Evolutionary conservation across 2,797 vertebrate genomes (phyloP).

Genomic region (Kryptolebias ocellatus): DNA sequence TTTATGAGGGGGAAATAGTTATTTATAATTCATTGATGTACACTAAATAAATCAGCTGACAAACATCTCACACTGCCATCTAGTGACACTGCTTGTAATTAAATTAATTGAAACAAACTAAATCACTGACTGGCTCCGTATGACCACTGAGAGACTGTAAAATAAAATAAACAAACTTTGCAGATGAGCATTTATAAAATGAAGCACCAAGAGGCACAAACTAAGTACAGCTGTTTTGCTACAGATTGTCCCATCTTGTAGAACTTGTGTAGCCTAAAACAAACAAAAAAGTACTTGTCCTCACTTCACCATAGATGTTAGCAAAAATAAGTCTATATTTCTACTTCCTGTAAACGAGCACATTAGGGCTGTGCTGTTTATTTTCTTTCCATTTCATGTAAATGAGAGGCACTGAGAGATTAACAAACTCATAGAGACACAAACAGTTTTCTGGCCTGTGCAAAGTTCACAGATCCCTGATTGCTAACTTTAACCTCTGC

Average conservation of each 20-base stretch:
- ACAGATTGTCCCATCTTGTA: too few species aligned
- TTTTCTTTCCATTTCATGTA: conserved; percentile 84
- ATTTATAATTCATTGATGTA: too few species aligned
- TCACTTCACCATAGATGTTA: conserved; percentile 1
- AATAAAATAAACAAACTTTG: background rate
- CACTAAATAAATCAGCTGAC: background rate
- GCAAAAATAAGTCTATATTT: conserved; percentile 58
- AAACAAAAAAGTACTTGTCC: background rate
- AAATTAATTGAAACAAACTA: conserved; percentile 7
- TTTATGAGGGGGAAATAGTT: too few species aligned
- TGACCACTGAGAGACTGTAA: background rate
- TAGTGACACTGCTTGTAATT: conserved; percentile 43
- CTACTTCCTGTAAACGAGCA: conserved; percentile 77
- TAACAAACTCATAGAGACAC: conserved; percentile 79
- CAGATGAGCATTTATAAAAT: too few species aligned
- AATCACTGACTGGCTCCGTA: background rate
- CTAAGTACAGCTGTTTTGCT: too few species aligned
- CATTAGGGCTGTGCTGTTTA: conserved; percentile 75
- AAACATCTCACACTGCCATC: conserved; percentile 58
- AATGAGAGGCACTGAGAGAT: conserved; percentile 73
- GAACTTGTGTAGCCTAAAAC: too few species aligned
- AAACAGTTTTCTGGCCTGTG: conserved; percentile 76
- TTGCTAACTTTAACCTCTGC: conserved; percentile 83
- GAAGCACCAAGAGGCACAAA: too few species aligned
- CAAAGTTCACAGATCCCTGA: conserved; percentile 77